Conservation (phyloP, 2,888 invertebrate species). For the Sclerodermus sp. region DNA sequence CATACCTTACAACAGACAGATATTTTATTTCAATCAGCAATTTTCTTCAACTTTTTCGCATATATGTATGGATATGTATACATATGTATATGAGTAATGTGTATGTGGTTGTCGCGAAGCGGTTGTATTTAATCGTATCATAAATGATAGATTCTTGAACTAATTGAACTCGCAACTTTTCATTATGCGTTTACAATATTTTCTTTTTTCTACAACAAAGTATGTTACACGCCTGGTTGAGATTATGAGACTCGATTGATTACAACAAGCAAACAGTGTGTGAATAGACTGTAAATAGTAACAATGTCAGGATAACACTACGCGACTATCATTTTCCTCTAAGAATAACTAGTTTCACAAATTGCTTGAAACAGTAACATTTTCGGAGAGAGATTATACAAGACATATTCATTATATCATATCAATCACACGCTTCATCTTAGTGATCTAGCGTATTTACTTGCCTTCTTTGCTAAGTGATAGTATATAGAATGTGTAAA, state of each 20-base stretch:
- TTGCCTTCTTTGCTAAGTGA: conserved; percentile 22
- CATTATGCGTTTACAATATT: conserved; percentile 30
- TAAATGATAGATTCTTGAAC: no score
- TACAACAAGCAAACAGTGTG: conserved; percentile 54
- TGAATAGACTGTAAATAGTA: conserved; percentile 49
- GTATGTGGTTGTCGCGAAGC: no score
- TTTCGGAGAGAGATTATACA: conserved; percentile 30
- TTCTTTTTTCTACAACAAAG: conserved; percentile 28
- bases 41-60: conserved; percentile 34
- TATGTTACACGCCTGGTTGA: conserved; percentile 8
- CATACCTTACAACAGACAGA: conserved; percentile 46
- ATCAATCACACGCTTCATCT: conserved; percentile 30
- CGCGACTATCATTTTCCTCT: conserved; percentile 29
- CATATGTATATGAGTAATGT: conserved; percentile 29
- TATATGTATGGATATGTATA: conserved; percentile 37
- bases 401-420: conserved; percentile 25
- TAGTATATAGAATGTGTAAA: conserved; percentile 28
- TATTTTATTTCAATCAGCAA: conserved; percentile 50
- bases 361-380: conserved; percentile 35
- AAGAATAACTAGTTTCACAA: conserved; percentile 35
- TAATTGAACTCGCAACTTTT: conserved; percentile 20
- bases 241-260: conserved; percentile 42
- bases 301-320: conserved; percentile 44
- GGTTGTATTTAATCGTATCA: no score
- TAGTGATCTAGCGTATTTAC: conserved; percentile 23